Percentiles rank a stretch among this genome's conserved stretches.
Conservation (phyloP, 1,140 invertebrate species). For the Sesamia nonagrioides region DNA sequence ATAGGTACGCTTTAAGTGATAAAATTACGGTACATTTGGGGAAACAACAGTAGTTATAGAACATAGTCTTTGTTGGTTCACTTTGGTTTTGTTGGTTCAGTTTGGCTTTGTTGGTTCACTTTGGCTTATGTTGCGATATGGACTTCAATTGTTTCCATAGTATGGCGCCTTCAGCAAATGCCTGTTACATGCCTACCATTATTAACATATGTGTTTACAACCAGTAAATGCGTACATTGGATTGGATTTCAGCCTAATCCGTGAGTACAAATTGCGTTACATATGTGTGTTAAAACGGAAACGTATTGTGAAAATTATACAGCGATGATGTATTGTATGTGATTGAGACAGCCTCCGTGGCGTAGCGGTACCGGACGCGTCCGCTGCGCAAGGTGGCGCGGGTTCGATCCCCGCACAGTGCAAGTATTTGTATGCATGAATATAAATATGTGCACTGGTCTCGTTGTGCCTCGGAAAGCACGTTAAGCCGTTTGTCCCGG, state of each 20-base stretch:
- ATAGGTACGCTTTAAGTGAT: conserved; percentile 26
- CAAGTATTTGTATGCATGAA: too few relatives aligned
- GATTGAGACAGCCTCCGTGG: too few relatives aligned
- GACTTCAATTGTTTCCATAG: conserved; percentile 6
- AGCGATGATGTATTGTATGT: not conserved
- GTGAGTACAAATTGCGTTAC: not conserved
- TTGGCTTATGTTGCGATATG: too few relatives aligned
- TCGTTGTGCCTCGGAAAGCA: too few relatives aligned
- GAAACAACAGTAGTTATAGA: not conserved
- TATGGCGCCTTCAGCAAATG: conserved; percentile 23
- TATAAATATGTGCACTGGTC: too few relatives aligned
- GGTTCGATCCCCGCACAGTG: too few relatives aligned
- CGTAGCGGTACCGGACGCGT: too few relatives aligned
- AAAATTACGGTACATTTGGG: conserved; percentile 5
- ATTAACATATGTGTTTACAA: conserved; percentile 16
- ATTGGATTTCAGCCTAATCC: not conserved
- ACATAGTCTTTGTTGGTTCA: not conserved
- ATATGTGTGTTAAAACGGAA: not conserved
- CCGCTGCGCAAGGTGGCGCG: too few relatives aligned
- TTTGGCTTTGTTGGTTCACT: too few relatives aligned
- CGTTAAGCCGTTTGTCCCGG: too few relatives aligned
- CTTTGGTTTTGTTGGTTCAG: not conserved
- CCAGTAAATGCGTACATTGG: not conserved
- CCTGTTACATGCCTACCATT: conserved; percentile 30
- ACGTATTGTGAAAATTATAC: not conserved